A percentile compares a stretch with the other conserved stretches of the same genome.
phyloP scores from a whole-genome alignment of 1,140 invertebrate genomes.

The Charaxes varanes region DNA sequence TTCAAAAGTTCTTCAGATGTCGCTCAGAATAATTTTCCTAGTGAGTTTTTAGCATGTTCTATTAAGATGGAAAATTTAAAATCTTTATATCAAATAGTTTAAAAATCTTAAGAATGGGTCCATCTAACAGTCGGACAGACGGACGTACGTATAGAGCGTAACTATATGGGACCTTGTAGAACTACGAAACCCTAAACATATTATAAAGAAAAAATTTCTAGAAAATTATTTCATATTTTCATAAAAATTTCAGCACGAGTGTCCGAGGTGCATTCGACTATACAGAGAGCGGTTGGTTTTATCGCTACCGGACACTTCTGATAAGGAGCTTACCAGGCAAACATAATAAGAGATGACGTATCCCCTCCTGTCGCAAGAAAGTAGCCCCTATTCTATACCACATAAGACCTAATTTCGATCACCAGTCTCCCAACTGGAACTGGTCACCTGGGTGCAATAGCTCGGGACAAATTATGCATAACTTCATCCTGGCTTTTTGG shows the following conservation, averaged over 20 bases:
- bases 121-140: too few relatives aligned
- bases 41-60: too few relatives aligned
- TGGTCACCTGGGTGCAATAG: conserved; percentile 34
- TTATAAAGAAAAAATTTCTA: too few relatives aligned
- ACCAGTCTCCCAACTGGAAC: conserved; percentile 16
- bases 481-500: conserved; percentile 39
- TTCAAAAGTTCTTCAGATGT: too few relatives aligned
- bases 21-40: too few relatives aligned
- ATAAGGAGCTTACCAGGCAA: conserved; percentile 61
- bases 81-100: too few relatives aligned
- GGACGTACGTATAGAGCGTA: too few relatives aligned
- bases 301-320: conserved; percentile 59
- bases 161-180: too few relatives aligned
- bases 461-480: conserved; percentile 43
- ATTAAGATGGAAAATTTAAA: too few relatives aligned
- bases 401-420: conserved; percentile 39
- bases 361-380: conserved; percentile 24
- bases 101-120: too few relatives aligned
- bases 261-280: conserved; percentile 41
- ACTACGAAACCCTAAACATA: too few relatives aligned
- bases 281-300: conserved; percentile 46
- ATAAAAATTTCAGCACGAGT: conserved; percentile 9
- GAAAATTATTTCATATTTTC: too few relatives aligned
- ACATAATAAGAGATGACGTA: conserved; percentile 56
- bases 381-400: conserved; percentile 30